Evolutionary conservation across 2,888 invertebrate genomes (phyloP), one percentile per base, ranked within the genome.

Genomic region (Litoditis marina): DNA sequence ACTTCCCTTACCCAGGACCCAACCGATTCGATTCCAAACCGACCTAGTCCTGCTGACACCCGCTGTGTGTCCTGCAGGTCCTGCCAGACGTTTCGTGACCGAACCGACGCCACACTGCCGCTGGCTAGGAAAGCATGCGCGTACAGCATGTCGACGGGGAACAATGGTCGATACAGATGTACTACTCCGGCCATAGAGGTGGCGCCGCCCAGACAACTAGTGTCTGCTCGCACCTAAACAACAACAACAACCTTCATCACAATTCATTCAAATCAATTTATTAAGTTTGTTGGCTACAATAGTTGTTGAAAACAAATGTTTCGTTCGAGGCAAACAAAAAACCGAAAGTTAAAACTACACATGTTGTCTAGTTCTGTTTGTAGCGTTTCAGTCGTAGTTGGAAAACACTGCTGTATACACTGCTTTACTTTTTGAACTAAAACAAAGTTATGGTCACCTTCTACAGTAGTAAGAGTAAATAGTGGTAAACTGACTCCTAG

Each of bases 111-210:
- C 11, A 78, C 74, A 27, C 73, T 66, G 49, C 81, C 81, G 84
- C 69, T 66, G 84, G 92, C 94, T 66, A 92, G 84, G 85, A 96
- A 98, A 60, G 90, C 86, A 85, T 98, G 96, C 44, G 91, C 88
- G 66, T 91, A 88, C 84, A 95, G 91, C 74, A 92, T 87, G 73
- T 92, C 60, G 1, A 71, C 66, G 8, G 82, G 83, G 36, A 71
- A 69, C 19, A 98, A 87, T 11, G 94, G 94, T 1, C 90, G 88
- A 86, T 90, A 95, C 31, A 93, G 80, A 85, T 96, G 95, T 13
- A 91, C 83, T 0, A 90, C 94, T 2, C 88, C 87, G 16, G 91
- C 89, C 91, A 94, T 93, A 85, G 90, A 93, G 46, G 90, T 87
- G 87, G 89, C 84, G 31, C 84, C 85, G 30, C 86, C 87, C 19